Conservation (phyloP, 2,113 vertebrate species). For the Hippocampus comes region DNA sequence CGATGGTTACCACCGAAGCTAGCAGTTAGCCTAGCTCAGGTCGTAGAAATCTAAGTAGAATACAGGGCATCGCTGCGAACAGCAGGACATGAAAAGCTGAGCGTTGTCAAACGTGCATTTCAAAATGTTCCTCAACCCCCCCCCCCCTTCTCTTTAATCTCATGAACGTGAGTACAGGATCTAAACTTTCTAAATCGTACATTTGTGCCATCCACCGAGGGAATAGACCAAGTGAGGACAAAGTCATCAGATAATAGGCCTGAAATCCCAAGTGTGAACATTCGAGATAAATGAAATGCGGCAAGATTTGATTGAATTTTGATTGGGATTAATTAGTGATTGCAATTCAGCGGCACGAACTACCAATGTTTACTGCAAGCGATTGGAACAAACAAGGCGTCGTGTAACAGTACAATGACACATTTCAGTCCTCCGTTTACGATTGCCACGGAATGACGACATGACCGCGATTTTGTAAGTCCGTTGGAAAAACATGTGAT, state of each 20-base stretch:
- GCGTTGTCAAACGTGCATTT: neutral
- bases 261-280: slow-evolving; percentile 51
- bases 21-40: no score
- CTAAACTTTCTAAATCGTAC: slow-evolving; percentile 46
- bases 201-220: slow-evolving; percentile 32
- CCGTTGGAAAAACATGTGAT: no score
- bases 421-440: slow-evolving; percentile 10
- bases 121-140: slow-evolving; percentile 13
- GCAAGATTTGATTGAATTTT: slow-evolving; percentile 61
- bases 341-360: slow-evolving; percentile 57
- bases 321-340: slow-evolving; percentile 67
- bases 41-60: no score
- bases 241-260: slow-evolving; percentile 50
- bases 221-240: slow-evolving; percentile 27
- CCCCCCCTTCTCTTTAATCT: slow-evolving; percentile 17
- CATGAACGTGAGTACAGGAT: slow-evolving; percentile 34
- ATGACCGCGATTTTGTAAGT: no score
- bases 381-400: slow-evolving; percentile 43
- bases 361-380: slow-evolving; percentile 39
- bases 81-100: no score
- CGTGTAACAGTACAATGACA: slow-evolving; percentile 24
- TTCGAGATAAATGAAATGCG: slow-evolving; percentile 59
- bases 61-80: no score
- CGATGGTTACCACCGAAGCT: no score
- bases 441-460: no score